phyloP scores from a whole-genome alignment of 2,113 vertebrate genomes.

The Oreotrochilus melanogaster region DNA sequence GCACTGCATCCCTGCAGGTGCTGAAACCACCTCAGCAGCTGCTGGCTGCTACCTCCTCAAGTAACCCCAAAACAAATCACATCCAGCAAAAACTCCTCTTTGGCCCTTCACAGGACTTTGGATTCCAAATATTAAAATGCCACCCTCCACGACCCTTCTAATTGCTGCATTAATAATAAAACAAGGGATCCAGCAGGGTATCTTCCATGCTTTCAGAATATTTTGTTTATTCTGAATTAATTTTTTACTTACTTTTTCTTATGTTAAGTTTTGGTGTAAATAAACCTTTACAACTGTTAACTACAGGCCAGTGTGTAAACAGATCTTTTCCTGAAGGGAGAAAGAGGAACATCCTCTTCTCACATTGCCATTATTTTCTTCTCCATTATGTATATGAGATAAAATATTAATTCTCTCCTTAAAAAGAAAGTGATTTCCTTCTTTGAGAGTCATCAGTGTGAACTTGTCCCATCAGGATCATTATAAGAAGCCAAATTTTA shows the following conservation, averaged over 20 bases:
- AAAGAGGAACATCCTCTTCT: neutral
- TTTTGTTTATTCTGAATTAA: neutral
- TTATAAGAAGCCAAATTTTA: no score
- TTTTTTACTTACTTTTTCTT: neutral
- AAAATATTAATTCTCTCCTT: neutral
- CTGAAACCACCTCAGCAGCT: neutral
- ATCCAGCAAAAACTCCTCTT: neutral
- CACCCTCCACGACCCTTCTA: neutral
- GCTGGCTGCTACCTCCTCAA: neutral
- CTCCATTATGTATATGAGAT: neutral
- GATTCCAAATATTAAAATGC: neutral
- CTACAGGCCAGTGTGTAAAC: neutral
- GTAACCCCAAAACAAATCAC: neutral
- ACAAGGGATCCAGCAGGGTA: neutral
- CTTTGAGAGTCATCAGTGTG: neutral
- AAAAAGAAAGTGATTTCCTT: neutral
- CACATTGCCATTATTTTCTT: neutral
- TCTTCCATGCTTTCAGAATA: neutral
- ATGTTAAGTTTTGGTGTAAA: neutral
- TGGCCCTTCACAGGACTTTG: neutral
- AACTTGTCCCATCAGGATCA: neutral
- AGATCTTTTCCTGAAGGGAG: neutral
- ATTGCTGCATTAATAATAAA: neutral
- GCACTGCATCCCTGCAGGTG: neutral
- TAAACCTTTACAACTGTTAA: neutral